Percentiles rank a stretch among this genome's conserved stretches.
These are phyloP conservation scores for Pedetes capensis DNA, from an alignment of 2,113 vertebrate genomes.

Conservation along the genomic window DNA sequence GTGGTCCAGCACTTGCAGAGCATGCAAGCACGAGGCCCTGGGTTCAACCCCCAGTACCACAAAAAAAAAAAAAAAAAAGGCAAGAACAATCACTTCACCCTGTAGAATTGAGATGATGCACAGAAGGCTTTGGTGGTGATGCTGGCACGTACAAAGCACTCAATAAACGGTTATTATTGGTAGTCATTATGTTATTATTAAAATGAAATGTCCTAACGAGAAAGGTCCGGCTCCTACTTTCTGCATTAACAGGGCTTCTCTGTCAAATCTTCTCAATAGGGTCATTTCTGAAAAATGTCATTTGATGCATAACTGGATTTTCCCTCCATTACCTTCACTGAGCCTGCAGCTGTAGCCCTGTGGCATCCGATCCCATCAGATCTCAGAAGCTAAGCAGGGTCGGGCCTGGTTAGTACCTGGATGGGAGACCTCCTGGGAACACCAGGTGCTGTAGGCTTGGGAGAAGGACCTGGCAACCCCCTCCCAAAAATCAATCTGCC, in stretches of 20 bases:
- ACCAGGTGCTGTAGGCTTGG: no score
- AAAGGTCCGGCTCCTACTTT: background rate
- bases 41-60: no score
- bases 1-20: no score
- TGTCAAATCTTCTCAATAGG: background rate
- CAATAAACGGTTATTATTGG: background rate
- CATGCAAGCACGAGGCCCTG: no score
- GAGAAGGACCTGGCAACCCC: no score
- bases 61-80: no score
- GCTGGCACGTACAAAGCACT: background rate
- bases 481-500: no score
- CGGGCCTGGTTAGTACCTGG: no score
- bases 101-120: background rate
- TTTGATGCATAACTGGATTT: background rate
- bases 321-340: background rate
- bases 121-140: background rate
- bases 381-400: no score
- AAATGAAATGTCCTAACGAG: background rate
- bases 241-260: background rate
- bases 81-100: background rate
- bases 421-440: no score
- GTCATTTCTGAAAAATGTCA: constrained; percentile 13
- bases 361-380: no score
- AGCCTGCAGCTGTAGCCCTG: no score
- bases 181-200: background rate